Conservation (phyloP, 1,140 invertebrate genomes). For the Zelostemma sp. region DNA sequence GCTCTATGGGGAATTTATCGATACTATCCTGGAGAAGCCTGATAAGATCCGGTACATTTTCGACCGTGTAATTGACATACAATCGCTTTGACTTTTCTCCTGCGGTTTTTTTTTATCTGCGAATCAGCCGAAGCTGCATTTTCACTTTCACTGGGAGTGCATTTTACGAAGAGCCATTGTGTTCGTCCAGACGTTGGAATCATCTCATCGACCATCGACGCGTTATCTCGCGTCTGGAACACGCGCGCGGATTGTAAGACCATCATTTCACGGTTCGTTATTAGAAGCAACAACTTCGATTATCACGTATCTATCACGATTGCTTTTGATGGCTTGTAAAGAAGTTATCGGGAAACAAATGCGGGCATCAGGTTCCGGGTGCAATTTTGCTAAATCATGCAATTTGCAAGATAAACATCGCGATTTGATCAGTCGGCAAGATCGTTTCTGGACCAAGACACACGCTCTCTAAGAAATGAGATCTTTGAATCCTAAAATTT, state of each 20-base stretch:
- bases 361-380: background rate
- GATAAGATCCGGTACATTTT: slow-evolving; percentile 29
- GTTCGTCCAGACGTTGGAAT: slow-evolving; percentile 31
- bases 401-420: too few relatives aligned
- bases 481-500: too few relatives aligned
- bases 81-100: slow-evolving; percentile 23
- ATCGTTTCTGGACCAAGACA: too few relatives aligned
- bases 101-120: slow-evolving; percentile 9
- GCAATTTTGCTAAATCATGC: background rate
- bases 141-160: slow-evolving; percentile 30
- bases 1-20: slow-evolving; percentile 29
- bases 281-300: too few relatives aligned
- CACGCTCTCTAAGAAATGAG: too few relatives aligned
- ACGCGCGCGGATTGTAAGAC: too few relatives aligned
- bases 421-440: too few relatives aligned
- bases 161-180: slow-evolving; percentile 27
- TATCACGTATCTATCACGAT: too few relatives aligned
- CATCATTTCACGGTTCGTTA: too few relatives aligned
- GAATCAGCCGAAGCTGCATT: slow-evolving; percentile 10
- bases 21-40: slow-evolving; percentile 10
- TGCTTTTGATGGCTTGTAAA: background rate
- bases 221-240: background rate
- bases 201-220: slow-evolving; percentile 11
- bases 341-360: background rate
- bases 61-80: slow-evolving; percentile 29